Base-by-base conservation (phyloP, 2,797 vertebrate genomes). In the Apodemus agrarius region DNA sequence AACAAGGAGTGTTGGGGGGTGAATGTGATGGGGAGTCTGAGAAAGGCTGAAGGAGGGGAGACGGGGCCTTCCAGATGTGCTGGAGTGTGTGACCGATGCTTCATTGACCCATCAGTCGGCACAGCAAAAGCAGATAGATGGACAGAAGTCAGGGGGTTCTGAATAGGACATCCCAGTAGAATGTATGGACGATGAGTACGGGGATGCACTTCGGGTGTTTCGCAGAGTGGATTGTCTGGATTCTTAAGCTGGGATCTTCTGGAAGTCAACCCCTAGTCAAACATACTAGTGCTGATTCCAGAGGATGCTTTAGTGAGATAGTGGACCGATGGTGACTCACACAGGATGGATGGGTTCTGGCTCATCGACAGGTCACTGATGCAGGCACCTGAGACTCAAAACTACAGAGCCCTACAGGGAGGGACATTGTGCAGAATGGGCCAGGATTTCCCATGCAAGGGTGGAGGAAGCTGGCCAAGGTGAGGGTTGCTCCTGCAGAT, bases 1-100 rank as follows among this genome's bases (percentile, higher is more conserved):
- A 99, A 98, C 98, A 98, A 98, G 97, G 93, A 93, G 96, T 97
- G 97, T 97, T 97, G 98, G 97, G 49, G 21, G 43, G 83, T n/a
- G 21, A 67, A 98, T 98, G 97, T 82, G 97, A 93, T 82, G 63
- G 93, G 91, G 31, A 75, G 67, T 21, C 69, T 46, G 67, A 69
- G 82, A 34, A 54, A 40, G 9, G 72, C 29, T 0, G 0, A 84
- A 40, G 81, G 90, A 31, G 11, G 0, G 75, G 0, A 72, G 0
- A 2, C 81, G 31, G 81, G 61, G 1, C 89, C 81, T 37, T 34
- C 0, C 0, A 22, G 89, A 75, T 93, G 0, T 0, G 12, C 40
- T 67, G 1, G 16, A 90, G 90, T 43, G 40, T 61, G 21, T 26
- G 37, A 65, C 5, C 3, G 24, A 16, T 1, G 17, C 29, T 24